These are phyloP conservation scores for Sarcophaga peregrina DNA, from an alignment of 1,140 invertebrate species.

Conservation along the genomic window DNA sequence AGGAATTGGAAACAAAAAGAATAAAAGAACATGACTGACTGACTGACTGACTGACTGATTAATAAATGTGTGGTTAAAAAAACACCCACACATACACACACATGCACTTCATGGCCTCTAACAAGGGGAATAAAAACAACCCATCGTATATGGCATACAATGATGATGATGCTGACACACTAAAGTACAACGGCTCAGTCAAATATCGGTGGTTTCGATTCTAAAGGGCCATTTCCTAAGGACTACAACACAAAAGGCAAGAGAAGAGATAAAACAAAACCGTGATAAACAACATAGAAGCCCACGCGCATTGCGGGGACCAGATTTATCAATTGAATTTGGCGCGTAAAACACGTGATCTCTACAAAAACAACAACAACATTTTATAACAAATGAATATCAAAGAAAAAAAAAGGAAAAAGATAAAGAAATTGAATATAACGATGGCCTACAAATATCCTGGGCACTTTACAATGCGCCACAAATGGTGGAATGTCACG, in stretches of 20 bases:
- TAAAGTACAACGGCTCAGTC: neutral
- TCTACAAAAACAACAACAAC: neutral
- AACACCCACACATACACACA: neutral
- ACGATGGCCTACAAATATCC: conserved; percentile 4
- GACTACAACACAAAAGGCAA: neutral
- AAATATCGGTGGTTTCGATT: conserved; percentile 7
- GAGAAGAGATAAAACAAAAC: too few relatives aligned
- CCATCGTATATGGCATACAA: neutral
- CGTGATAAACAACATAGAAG: neutral
- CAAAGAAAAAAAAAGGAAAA: neutral
- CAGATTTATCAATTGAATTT: neutral
- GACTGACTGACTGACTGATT: neutral
- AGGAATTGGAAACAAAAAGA: neutral
- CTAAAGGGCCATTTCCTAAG: neutral
- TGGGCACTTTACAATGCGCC: neutral
- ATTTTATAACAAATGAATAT: neutral
- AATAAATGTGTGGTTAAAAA: neutral
- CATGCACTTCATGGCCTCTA: neutral
- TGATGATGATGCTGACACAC: too few relatives aligned
- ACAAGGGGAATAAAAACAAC: neutral
- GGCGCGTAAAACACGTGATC: conserved; percentile 38
- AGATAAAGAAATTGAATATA: neutral
- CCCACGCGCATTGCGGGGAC: conserved; percentile 14
- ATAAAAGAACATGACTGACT: neutral
- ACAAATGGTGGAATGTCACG: neutral